phyloP scores from a whole-genome alignment of 2,888 invertebrate species.

The Torymus tubicola region DNA sequence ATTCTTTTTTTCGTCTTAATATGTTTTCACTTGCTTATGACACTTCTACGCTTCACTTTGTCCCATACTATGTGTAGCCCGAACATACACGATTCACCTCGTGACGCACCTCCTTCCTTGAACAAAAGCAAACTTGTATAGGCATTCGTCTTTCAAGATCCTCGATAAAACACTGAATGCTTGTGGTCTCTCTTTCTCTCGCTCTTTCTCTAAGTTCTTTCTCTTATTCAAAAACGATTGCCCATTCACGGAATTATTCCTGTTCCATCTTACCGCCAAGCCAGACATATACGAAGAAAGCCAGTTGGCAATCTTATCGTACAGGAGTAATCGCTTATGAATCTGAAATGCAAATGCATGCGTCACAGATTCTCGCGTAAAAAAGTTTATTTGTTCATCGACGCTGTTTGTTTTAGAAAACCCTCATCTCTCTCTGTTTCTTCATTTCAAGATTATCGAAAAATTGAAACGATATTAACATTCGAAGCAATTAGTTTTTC shows the following conservation, averaged over 20 bases:
- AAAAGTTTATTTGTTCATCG: too few relatives aligned
- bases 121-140: conserved; percentile 66
- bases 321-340: conserved; percentile 55
- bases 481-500: too few relatives aligned
- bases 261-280: background rate
- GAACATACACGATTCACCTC: conserved; percentile 50
- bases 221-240: conserved; percentile 59
- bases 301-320: conserved; percentile 70
- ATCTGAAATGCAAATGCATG: conserved; percentile 29
- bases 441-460: too few relatives aligned
- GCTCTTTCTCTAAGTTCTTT: conserved; percentile 4
- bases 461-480: too few relatives aligned
- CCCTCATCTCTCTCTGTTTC: too few relatives aligned
- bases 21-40: conserved; percentile 54
- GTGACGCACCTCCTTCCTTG: conserved; percentile 58
- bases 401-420: too few relatives aligned
- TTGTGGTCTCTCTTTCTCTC: conserved; percentile 41
- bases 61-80: conserved; percentile 19
- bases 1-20: too few relatives aligned
- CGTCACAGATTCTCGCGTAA: too few relatives aligned
- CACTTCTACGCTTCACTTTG: conserved; percentile 59
- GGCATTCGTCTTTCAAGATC: conserved; percentile 72
- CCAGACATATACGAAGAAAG: conserved; percentile 47
- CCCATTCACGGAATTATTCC: conserved; percentile 56
- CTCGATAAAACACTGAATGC: conserved; percentile 74